A percentile compares a stretch with the other conserved stretches of the same genome.
These are phyloP conservation scores for Arvicanthis niloticus DNA, from an alignment of 2,113 vertebrate species.

Conservation along the genomic window DNA sequence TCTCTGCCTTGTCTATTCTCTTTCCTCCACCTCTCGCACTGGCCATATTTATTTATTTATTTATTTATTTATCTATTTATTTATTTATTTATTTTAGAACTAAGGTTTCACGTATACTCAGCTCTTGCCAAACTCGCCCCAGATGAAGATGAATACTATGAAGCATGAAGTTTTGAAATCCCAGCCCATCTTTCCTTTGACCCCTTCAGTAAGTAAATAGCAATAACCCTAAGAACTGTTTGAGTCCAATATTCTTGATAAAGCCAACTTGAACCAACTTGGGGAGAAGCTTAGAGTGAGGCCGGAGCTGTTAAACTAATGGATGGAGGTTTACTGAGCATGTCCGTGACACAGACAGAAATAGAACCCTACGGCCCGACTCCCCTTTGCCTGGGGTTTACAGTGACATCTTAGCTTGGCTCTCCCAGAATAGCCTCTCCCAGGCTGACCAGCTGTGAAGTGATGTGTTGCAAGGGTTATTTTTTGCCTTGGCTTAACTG, in stretches of 20 bases:
- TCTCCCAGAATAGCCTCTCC: constrained; percentile 77
- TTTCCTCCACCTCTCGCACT: neutral
- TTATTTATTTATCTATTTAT: no score
- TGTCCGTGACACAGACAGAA: constrained; percentile 58
- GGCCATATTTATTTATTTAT: no score
- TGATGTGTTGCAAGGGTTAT: constrained; percentile 79
- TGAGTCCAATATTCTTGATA: neutral
- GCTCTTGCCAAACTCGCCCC: neutral
- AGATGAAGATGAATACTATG: neutral
- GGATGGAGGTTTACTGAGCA: constrained; percentile 2
- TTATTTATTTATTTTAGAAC: neutral
- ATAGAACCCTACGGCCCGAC: constrained; percentile 66
- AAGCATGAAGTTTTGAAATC: neutral
- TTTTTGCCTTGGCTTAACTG: constrained; percentile 79
- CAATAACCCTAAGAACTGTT: neutral
- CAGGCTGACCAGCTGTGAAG: constrained; percentile 74
- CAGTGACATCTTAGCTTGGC: constrained; percentile 64
- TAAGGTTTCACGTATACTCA: neutral
- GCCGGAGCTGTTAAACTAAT: neutral
- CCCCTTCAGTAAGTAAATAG: neutral
- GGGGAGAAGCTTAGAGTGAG: constrained; percentile 61
- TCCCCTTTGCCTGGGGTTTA: constrained; percentile 69
- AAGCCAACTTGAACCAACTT: constrained; percentile 49
- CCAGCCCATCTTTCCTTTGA: neutral
- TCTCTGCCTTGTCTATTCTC: neutral